Conservation (phyloP, 2,888 invertebrate genomes). For the Myopa tessellatipennis region DNA sequence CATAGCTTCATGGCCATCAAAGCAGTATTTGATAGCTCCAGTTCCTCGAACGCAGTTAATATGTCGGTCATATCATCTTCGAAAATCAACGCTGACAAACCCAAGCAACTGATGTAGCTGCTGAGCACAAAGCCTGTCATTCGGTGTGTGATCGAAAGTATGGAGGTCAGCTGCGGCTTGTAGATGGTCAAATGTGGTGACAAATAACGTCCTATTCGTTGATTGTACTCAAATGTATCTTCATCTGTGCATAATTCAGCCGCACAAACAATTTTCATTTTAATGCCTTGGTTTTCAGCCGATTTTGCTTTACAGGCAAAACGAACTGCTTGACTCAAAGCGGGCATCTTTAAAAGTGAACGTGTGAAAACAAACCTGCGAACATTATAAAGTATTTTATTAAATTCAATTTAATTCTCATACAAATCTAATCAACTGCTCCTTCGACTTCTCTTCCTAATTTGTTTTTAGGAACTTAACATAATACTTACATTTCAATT, state of each 20-base stretch:
- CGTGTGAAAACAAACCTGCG: background rate
- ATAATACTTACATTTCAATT: background rate
- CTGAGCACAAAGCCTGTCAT: slow-evolving; percentile 74
- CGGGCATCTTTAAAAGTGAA: background rate
- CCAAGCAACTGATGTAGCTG: slow-evolving; percentile 71
- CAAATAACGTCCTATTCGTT: slow-evolving; percentile 78
- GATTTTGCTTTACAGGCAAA: background rate
- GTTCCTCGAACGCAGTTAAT: slow-evolving; percentile 61
- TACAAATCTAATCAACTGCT: no score
- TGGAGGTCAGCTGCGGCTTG: slow-evolving; percentile 78
- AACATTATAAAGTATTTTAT: background rate
- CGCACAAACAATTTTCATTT: background rate
- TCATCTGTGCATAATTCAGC: background rate
- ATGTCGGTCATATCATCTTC: slow-evolving; percentile 74
- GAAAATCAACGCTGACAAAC: slow-evolving; percentile 72
- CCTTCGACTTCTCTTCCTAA: no score
- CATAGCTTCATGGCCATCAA: slow-evolving; percentile 77
- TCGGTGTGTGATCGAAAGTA: slow-evolving; percentile 87
- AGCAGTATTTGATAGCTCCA: slow-evolving; percentile 70
- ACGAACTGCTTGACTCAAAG: background rate
- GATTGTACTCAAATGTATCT: slow-evolving; percentile 68
- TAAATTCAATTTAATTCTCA: no score
- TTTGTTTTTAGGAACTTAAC: no score
- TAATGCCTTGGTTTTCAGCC: background rate
- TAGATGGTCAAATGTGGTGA: slow-evolving; percentile 90